These are phyloP conservation scores for Macrobrachium nipponense DNA, from an alignment of 1,140 invertebrate genomes.

Conservation along the genomic window DNA sequence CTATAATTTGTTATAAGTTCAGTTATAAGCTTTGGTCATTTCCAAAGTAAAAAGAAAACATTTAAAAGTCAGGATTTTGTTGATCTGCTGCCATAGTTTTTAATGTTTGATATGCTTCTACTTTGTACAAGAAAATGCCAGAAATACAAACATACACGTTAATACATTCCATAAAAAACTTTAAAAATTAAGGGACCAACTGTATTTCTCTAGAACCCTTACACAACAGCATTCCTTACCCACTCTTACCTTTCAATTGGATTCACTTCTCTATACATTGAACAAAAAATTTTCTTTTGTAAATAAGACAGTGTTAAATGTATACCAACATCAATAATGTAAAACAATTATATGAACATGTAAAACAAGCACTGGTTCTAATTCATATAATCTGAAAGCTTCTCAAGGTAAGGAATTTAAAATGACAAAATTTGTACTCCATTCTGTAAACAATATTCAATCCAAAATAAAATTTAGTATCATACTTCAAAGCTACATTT, in stretches of 20 bases:
- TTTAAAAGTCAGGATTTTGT: no score
- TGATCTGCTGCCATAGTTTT: no score
- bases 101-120: no score
- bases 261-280: conserved; percentile 48
- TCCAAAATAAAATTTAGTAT: neutral
- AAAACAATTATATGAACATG: conserved; percentile 2
- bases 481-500: neutral
- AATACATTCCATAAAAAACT: no score
- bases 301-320: conserved; percentile 13
- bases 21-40: no score
- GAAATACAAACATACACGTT: no score
- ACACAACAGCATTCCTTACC: no score
- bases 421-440: neutral
- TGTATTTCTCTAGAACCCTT: no score
- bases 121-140: no score
- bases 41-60: no score
- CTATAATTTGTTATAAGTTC: no score
- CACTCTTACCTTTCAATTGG: conserved; percentile 47
- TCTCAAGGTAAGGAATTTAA: neutral
- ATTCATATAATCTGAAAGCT: neutral
- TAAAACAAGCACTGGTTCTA: neutral
- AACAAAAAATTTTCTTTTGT: conserved; percentile 37
- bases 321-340: conserved; percentile 6
- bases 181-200: no score
- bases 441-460: neutral